These are phyloP conservation scores for Rhinopomastus cyanomelas DNA, from an alignment of 2,113 vertebrate species.

Conservation along the genomic window DNA sequence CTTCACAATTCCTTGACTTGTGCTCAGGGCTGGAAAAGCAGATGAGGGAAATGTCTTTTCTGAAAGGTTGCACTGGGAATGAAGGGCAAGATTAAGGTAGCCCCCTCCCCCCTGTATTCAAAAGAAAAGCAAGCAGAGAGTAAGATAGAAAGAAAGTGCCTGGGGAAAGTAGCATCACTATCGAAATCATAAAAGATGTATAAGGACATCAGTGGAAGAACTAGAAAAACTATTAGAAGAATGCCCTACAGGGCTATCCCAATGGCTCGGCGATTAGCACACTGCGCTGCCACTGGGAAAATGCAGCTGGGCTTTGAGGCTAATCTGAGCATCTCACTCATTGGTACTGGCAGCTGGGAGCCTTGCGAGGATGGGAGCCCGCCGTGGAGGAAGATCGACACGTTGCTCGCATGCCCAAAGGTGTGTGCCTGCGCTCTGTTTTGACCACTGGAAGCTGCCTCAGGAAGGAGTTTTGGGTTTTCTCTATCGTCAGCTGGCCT, in stretches of 20 bases:
- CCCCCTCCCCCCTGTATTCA: background rate
- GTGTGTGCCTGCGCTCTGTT: background rate
- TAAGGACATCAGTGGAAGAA: constrained; percentile 65
- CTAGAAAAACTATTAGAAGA: constrained; percentile 55
- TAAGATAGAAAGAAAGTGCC: constrained; percentile 51
- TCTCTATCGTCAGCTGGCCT: background rate
- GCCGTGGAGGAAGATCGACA: background rate
- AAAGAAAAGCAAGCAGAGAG: constrained; percentile 19
- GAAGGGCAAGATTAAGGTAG: constrained; percentile 30
- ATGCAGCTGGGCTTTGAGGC: background rate
- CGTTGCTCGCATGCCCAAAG: background rate
- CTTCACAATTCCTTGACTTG: background rate
- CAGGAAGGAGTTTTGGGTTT: background rate
- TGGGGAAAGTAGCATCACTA: constrained; percentile 56
- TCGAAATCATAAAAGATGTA: constrained; percentile 65
- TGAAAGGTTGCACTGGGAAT: background rate
- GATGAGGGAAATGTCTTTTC: background rate
- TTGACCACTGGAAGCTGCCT: background rate
- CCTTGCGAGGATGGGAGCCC: background rate
- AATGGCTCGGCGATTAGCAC: constrained; percentile 31
- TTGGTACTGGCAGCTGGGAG: constrained; percentile 11
- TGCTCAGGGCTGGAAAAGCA: background rate
- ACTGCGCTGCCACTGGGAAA: background rate
- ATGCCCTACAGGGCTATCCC: constrained; percentile 45
- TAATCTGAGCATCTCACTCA: background rate